These are phyloP conservation scores for Ameiurus melas DNA, from an alignment of 2,113 vertebrate species.

Conservation along the genomic window DNA sequence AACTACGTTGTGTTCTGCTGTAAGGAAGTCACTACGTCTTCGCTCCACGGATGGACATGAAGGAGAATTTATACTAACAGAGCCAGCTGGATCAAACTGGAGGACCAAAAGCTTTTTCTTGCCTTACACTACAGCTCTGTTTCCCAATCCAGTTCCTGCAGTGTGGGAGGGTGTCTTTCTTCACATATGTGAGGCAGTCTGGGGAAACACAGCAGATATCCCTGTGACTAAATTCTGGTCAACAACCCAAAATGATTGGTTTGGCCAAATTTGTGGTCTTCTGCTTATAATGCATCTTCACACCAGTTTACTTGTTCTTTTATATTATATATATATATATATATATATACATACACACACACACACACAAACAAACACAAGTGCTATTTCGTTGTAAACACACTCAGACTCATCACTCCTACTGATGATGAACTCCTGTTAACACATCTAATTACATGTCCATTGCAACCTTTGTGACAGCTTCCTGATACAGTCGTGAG, in stretches of 20 bases:
- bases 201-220: background rate
- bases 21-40: background rate
- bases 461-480: too few species aligned
- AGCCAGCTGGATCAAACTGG: background rate
- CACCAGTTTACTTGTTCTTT: background rate
- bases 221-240: background rate
- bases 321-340: too few species aligned
- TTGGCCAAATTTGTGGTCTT: background rate
- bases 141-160: background rate
- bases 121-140: background rate
- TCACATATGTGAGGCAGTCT: background rate
- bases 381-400: too few species aligned
- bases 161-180: background rate
- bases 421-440: too few species aligned
- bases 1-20: background rate
- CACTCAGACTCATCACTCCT: too few species aligned
- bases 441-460: too few species aligned
- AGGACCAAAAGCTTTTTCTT: slow-evolving; percentile 6
- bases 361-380: too few species aligned
- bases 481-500: too few species aligned
- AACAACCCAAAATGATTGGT: background rate
- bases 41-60: background rate
- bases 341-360: too few species aligned
- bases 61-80: background rate
- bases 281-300: background rate